A percentile compares a stretch with the other conserved stretches of the same genome.
Conservation (phyloP, 2,888 invertebrate species). For the Nysson spinosus region DNA sequence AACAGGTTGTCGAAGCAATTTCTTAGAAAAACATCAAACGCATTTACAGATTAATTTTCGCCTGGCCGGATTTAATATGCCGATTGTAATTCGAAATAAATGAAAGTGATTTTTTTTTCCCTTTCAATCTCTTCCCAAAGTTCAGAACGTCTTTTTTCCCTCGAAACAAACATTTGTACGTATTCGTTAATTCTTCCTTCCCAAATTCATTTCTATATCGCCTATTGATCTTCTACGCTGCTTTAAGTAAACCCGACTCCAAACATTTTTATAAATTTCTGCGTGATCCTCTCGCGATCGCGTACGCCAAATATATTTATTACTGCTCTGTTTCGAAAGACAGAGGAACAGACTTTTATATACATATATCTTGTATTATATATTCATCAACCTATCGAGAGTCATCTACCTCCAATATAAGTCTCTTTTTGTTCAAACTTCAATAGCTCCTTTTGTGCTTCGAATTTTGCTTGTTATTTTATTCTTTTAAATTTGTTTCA, state of each 20-base stretch:
- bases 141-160: neutral
- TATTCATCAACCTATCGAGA: conserved; percentile 35
- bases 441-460: too few species aligned
- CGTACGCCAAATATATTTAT: conserved; percentile 22
- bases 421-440: too few species aligned
- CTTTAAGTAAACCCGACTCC: conserved; percentile 35
- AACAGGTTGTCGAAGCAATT: conserved; percentile 18
- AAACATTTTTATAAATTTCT: conserved; percentile 71
- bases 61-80: too few species aligned
- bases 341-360: conserved; percentile 31
- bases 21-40: too few species aligned
- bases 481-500: too few species aligned
- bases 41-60: conserved; percentile 1
- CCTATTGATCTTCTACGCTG: conserved; percentile 18
- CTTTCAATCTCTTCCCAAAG: too few species aligned
- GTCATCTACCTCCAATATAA: conserved; percentile 34
- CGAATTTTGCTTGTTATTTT: too few species aligned
- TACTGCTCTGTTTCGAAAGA: conserved; percentile 19
- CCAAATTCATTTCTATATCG: too few species aligned
- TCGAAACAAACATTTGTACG: conserved; percentile 21
- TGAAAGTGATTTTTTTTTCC: neutral
- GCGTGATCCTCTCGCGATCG: conserved; percentile 37
- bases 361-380: conserved; percentile 19
- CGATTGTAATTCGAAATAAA: neutral
- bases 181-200: conserved; percentile 1